Percentiles rank a stretch among this genome's conserved stretches.
Conservation (phyloP, 1,140 invertebrate genomes). For the Reticulitermes speratus region DNA sequence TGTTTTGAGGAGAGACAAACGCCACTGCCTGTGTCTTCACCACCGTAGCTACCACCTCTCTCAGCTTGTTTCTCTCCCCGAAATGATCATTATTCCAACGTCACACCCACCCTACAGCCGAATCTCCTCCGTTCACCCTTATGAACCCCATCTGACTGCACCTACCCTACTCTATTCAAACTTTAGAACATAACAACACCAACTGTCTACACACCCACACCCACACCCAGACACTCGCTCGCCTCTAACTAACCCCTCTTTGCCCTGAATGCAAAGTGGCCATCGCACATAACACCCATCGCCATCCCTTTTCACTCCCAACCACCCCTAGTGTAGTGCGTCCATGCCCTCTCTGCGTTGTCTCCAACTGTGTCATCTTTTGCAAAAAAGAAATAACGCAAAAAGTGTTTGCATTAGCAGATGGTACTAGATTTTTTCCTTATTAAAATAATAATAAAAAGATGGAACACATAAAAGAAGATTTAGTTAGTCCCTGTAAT, state of each 20-base stretch:
- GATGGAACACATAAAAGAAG: slow-evolving; percentile 21
- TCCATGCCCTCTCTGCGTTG: neutral
- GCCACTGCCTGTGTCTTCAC: neutral
- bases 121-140: slow-evolving; percentile 18
- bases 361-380: slow-evolving; percentile 27
- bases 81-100: slow-evolving; percentile 28
- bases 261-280: slow-evolving; percentile 28
- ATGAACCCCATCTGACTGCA: slow-evolving; percentile 12
- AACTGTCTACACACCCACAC: slow-evolving; percentile 3
- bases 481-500: neutral
- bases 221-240: neutral
- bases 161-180: slow-evolving; percentile 23
- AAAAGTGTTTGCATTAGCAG: slow-evolving; percentile 24
- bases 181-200: slow-evolving; percentile 21
- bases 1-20: neutral
- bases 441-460: slow-evolving; percentile 30
- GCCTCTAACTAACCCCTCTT: neutral
- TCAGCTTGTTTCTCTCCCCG: neutral
- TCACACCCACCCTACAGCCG: slow-evolving; percentile 21
- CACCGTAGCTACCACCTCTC: neutral
- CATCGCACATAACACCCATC: slow-evolving; percentile 24
- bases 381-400: neutral
- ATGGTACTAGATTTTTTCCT: slow-evolving; percentile 25
- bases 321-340: neutral
- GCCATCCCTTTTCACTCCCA: neutral